Evolutionary conservation across 1,140 invertebrate species (phyloP), one percentile per base, ranked within the genome.

Genomic region (Platyscapa corneri): DNA sequence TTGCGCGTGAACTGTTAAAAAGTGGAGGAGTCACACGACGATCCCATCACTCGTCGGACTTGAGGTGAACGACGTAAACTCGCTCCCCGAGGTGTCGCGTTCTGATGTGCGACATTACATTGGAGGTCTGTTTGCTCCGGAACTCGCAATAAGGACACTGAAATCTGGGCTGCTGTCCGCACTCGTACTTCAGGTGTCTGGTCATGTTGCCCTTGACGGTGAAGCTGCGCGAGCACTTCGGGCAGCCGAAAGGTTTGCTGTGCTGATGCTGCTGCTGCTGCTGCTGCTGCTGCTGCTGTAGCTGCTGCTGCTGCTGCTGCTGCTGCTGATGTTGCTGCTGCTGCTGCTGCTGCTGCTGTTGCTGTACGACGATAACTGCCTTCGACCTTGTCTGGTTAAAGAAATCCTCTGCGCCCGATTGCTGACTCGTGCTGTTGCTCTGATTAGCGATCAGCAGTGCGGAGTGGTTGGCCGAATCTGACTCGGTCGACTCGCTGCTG

Each of bases 101-200:
- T 34, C 88, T 87, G 27, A 91, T 89, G 74, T 91, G 91, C 20
- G 88, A 90, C 86, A 88, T 90, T n/a, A 89, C 91, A 87, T 90
- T 93, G 78, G 89, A 91, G 3, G 88, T 88, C 49, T 89, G 89
- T 76, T 89, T 90, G 46, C 86, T 89, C 12, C 81, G 85, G n/a
- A 88, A 88, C 0, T 86, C 74, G 37, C 88, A 90, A 42, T 90
- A 88, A 10, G 90, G 87, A 87, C 93, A 94, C 74, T 90, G 87
- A 87, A 93, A 93, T 84, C 89, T 91, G 30, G 92, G 92, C 74
- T 91, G 88, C 88, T 91, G 91, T 65, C 92, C 92, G 87, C 93
- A 94, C 80, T 93, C 92, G 88, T 92, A 86, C 75, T 91, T 89
- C 75, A 92, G 89, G 81, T 93, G 93, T 81, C 92, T 91, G 49